Evolutionary conservation across 2,888 invertebrate genomes (phyloP), one percentile per base, ranked within the genome.

Genomic region (Philaethria dido): DNA sequence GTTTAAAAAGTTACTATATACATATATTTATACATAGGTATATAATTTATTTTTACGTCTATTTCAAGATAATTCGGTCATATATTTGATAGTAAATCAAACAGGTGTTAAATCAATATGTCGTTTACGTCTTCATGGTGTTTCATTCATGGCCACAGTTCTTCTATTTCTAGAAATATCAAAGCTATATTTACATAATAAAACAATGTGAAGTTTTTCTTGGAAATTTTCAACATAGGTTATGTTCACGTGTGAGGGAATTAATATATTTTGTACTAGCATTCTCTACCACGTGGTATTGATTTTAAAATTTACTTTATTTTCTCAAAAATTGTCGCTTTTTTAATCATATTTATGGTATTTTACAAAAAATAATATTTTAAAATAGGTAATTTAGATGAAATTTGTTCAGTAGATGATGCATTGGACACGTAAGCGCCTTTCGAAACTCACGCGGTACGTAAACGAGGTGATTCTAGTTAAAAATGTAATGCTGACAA

Each of bases 21-120:
- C n/a, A n/a, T n/a, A n/a, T n/a, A n/a, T n/a, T n/a, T n/a, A n/a
- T n/a, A n/a, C n/a, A n/a, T n/a, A n/a, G n/a, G n/a, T n/a, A n/a
- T n/a, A n/a, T n/a, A 33, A 33, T 33, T 8, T 9, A 33, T 8
- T 33, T 4, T 33, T 33, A 6, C 33, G 8, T 33, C 33, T 29
- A 29, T 33, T 33, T 3, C 6, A 29, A 20, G n/a, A n/a, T 9
- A 39, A 22, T 39, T 14, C 20, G 20, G 20, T 14, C 0, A 11
- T 57, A 14, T 11, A 57, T 25, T 57, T 9, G 11, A 39, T 22
- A 57, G 6, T 57, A 57, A 57, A 57, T 57, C 57, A 42, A 39
- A 57, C 57, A n/a, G 57, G 42, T 42, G 39, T 22, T 57, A 25
- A 42, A 57, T 57, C 42, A 42, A 57, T 57, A 60, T 45, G 60